Evolutionary conservation across 2,888 invertebrate species (phyloP).

Genomic region (Xestia xanthographa): DNA sequence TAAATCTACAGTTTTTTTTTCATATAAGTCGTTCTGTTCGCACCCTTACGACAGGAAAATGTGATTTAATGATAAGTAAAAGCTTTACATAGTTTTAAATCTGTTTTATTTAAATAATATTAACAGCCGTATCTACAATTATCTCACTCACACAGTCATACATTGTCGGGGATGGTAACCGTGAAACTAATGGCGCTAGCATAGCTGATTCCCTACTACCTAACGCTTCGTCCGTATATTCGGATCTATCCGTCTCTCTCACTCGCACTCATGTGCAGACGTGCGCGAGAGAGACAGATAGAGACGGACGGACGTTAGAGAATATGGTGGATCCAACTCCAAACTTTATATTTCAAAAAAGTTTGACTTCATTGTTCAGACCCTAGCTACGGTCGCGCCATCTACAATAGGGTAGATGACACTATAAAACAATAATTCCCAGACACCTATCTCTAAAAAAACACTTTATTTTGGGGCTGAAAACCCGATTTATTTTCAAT

Average conservation of each 20-base stretch:
- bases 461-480: too few species aligned
- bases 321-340: background rate
- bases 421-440: too few species aligned
- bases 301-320: too few species aligned
- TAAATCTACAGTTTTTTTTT: background rate
- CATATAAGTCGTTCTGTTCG: background rate
- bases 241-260: too few species aligned
- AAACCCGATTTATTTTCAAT: too few species aligned
- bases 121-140: conserved; percentile 75
- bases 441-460: too few species aligned
- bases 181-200: background rate
- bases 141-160: conserved; percentile 58
- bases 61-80: conserved; percentile 37
- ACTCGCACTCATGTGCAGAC: too few species aligned
- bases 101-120: conserved; percentile 81
- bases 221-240: too few species aligned
- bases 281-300: too few species aligned
- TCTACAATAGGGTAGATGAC: too few species aligned
- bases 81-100: conserved; percentile 63
- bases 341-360: background rate
- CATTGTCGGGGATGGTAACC: conserved; percentile 40
- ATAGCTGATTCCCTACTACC: background rate
- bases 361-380: background rate
- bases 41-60: background rate
- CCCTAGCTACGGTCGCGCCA: background rate